These are phyloP conservation scores for Ceryle rudis DNA, from an alignment of 2,797 vertebrate genomes.

Conservation along the genomic window DNA sequence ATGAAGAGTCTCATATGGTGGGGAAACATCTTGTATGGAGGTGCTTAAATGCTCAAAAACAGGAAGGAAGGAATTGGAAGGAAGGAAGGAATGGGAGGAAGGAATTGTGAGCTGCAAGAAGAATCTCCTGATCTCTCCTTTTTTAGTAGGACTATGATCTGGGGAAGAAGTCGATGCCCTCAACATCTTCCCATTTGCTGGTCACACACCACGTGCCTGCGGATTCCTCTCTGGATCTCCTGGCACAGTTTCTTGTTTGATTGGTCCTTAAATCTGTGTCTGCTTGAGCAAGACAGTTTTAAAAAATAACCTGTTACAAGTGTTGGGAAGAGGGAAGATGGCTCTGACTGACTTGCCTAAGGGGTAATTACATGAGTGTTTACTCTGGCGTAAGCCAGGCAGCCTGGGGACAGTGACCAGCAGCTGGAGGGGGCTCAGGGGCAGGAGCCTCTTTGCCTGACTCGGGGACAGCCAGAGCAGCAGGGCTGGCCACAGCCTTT, in stretches of 20 bases:
- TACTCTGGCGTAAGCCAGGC: neutral
- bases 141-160: neutral
- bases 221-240: neutral
- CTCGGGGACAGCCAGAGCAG: neutral
- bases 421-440: neutral
- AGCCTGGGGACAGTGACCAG: neutral
- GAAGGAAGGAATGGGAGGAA: no score
- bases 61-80: neutral
- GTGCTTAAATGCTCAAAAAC: neutral
- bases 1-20: neutral
- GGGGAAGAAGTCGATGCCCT: neutral
- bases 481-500: neutral
- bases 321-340: neutral
- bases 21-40: neutral
- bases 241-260: neutral
- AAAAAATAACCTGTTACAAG: neutral
- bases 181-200: neutral
- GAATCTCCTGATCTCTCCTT: neutral
- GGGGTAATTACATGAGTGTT: neutral
- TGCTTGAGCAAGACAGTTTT: neutral
- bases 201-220: neutral
- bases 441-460: neutral
- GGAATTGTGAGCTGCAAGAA: neutral
- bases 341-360: neutral
- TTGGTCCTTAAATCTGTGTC: neutral